Evolutionary conservation across 2,113 vertebrate species (phyloP).

Genomic region (Ellobius talpinus): DNA sequence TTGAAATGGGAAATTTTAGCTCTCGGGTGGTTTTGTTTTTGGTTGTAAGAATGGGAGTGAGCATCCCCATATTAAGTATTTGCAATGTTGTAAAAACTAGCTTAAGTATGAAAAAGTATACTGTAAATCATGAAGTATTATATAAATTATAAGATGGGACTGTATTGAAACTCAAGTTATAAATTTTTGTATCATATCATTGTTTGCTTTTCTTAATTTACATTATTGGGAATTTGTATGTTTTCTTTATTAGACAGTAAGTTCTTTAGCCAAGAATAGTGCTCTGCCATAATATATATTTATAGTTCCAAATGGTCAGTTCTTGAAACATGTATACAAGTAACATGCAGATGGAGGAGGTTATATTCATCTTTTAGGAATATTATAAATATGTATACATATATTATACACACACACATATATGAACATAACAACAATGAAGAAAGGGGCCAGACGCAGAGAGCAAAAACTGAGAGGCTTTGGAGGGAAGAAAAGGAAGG

Average conservation of each 20-base stretch:
- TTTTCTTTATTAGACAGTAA: not conserved
- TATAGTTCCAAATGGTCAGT: not conserved
- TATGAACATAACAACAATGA: not conserved
- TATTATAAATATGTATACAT: not conserved
- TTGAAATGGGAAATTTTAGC: not conserved
- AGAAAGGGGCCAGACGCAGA: not conserved
- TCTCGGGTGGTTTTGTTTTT: not conserved
- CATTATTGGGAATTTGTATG: not conserved
- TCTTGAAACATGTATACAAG: not conserved
- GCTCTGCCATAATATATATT: not conserved
- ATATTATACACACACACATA: not conserved
- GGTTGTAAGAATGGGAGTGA: not conserved
- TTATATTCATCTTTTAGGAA: not conserved
- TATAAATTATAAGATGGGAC: not conserved
- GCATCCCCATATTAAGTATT: not conserved
- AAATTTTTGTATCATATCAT: not conserved
- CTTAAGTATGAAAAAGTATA: not conserved
- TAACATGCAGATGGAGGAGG: not conserved
- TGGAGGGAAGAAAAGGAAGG: not conserved
- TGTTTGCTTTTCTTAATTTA: not conserved
- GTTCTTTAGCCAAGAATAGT: not conserved
- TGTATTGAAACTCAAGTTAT: not conserved
- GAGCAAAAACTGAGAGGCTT: not conserved
- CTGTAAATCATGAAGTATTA: not conserved
- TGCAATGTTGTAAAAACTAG: slow-evolving; percentile 1